phyloP scores from a whole-genome alignment of 2,113 vertebrate genomes.

The Larimichthys polyactis region DNA sequence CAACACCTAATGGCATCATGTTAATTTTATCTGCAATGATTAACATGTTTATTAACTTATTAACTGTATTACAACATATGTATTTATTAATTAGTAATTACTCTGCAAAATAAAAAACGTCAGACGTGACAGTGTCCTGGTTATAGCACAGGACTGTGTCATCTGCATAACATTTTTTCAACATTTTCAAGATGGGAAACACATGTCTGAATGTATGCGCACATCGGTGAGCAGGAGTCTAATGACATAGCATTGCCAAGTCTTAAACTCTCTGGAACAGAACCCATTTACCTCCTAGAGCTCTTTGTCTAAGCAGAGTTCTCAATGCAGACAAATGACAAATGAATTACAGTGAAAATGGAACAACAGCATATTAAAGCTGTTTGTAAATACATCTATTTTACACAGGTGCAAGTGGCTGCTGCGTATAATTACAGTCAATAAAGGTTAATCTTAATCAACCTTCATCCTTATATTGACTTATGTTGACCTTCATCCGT shows the following conservation, averaged over 20 bases:
- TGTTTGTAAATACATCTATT: conserved; percentile 26
- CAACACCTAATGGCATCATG: conserved; percentile 8
- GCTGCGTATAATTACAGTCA: conserved; percentile 52
- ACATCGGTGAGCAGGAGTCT: conserved; percentile 17
- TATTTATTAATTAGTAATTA: conserved; percentile 11
- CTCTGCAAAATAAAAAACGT: background rate
- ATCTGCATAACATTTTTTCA: conserved; percentile 27
- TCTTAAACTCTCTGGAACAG: conserved; percentile 27
- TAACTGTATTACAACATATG: background rate
- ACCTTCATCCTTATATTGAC: too few species aligned
- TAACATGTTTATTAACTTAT: conserved; percentile 3
- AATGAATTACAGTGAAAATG: conserved; percentile 42
- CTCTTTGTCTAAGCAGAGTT: conserved; percentile 22
- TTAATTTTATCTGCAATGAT: conserved; percentile 5
- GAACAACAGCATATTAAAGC: conserved; percentile 19
- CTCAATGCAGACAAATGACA: conserved; percentile 45
- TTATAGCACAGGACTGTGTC: background rate
- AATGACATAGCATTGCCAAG: conserved; percentile 51
- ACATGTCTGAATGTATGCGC: background rate
- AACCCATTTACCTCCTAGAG: conserved; percentile 48
- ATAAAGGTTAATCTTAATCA: conserved; percentile 55
- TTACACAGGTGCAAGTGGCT: conserved; percentile 17
- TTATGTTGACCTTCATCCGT: too few species aligned
- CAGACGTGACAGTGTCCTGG: background rate
- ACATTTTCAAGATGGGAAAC: background rate